Evolutionary conservation across 2,888 invertebrate genomes (phyloP), one percentile per base, ranked within the genome.

Genomic region (Temnothorax ravouxi): DNA sequence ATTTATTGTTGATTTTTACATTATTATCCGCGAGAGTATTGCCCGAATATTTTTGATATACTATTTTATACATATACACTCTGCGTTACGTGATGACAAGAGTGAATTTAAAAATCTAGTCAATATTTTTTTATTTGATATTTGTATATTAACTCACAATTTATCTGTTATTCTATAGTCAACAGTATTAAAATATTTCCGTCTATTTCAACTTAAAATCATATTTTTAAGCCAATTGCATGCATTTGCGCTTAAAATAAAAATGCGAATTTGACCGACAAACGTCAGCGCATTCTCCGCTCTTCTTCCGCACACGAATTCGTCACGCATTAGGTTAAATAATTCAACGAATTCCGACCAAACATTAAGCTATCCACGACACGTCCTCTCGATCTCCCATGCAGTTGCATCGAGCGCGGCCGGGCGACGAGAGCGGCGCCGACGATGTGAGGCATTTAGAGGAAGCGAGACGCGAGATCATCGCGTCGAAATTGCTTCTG

Each of bases 401-500:
- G 79, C 72, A 71, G 44, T 59, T 18, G 72, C 72, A 56, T 69
- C 56, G 71, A 79, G 79, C 56, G 44, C 38, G 34, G 29, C 34
- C 66, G 56, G 6, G 21, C 21, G n/a, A 44, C 77, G 41, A 69
- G 77, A 71, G 56, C 34, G 21, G 47, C 44, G 44, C n/a, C 54
- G 56, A 67, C 54, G 44, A 69, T 44, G 72, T 21, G n/a, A 34
- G 18, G 21, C 21, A 56, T 44, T 54, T 34, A 25, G 71, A 38
- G 84, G 15, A 47, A 72, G 34, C 6, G 71, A 64, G 25, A 71
- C 13, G 44, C 64, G 44, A 64, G 72, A 76, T 69, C 62, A 69
- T 74, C 50, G 76, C 72, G 67, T 47, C 59, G 84, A 85, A 88
- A 88, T 88, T 85, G 80, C 87, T 87, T 64, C 66, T 79, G 77